Percentiles rank a stretch among this genome's conserved stretches.
phyloP scores from a whole-genome alignment of 2,888 invertebrate genomes.

The Ditylenchus weischeri region DNA sequence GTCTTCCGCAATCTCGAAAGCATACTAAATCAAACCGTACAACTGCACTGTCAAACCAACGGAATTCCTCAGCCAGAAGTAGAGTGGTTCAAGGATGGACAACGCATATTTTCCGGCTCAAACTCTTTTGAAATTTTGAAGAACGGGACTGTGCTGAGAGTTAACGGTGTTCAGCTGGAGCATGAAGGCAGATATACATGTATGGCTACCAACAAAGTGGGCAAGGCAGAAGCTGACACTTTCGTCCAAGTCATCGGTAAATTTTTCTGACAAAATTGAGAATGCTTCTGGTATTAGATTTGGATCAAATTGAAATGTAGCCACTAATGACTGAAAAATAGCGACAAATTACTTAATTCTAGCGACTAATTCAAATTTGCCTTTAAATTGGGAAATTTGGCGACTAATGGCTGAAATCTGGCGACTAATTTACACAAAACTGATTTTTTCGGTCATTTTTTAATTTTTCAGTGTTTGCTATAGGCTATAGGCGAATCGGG shows the following conservation, averaged over 20 bases:
- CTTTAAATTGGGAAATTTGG: too few relatives aligned
- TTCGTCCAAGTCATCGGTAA: constrained; percentile 53
- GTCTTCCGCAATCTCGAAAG: constrained; percentile 54
- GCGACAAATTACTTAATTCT: too few relatives aligned
- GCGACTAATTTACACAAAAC: too few relatives aligned
- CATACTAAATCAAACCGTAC: constrained; percentile 59
- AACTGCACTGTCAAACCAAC: constrained; percentile 59
- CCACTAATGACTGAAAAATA: too few relatives aligned
- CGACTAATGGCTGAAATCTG: too few relatives aligned
- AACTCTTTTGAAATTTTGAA: constrained; percentile 9
- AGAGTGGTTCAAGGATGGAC: constrained; percentile 49
- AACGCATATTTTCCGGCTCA: constrained; percentile 29
- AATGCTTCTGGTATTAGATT: too few relatives aligned
- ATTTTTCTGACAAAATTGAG: too few relatives aligned
- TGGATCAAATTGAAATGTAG: too few relatives aligned
- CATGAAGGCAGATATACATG: constrained; percentile 61
- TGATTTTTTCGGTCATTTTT: too few relatives aligned
- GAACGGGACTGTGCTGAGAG: constrained; percentile 27
- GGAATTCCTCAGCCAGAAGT: constrained; percentile 34
- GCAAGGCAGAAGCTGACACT: constrained; percentile 56
- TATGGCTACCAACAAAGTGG: constrained; percentile 60
- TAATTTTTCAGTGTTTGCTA: too few relatives aligned
- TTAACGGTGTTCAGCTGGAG: constrained; percentile 16
- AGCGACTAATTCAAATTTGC: too few relatives aligned
- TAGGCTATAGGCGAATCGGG: too few relatives aligned